Evolutionary conservation across 64 coral and sea anemone genomes (phyloP), one percentile per base, ranked within the genome.

Genomic region (Pocillopora damicornis): DNA sequence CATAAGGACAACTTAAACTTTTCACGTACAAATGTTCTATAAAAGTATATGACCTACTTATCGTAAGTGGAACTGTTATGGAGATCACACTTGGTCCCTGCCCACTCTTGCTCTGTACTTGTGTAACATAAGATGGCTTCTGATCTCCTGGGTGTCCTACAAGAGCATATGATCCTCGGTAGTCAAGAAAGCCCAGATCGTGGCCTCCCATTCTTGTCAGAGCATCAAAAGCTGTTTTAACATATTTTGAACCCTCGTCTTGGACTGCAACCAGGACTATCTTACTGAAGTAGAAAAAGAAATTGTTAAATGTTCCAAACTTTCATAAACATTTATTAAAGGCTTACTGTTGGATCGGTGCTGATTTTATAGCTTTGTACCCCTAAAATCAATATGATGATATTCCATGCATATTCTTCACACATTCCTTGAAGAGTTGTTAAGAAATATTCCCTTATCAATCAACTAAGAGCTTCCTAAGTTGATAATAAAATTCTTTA

Each of bases 251-350:
- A 10, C 77, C 78, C 45, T 72, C 77, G 60, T 89, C 88, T 89
- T 89, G 88, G 58, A 89, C 38, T 8, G 88, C 88, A 12, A 74
- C 88, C 68, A 89, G 59, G 15, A 81, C 88, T 18, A 89, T 89
- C 37, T 81, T 37, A 72, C 88, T 89, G 78, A 1, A 22, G 66
- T n/a, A 9, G 9, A n/a, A 4, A 69, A 18, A 3, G 22, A 69
- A 18, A 69, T n/a, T 68, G 18, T 22, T 22, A n/a, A 22, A 22
- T 69, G 61, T n/a, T 22, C 18, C 20, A 9, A 69, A 22, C 9
- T n/a, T n/a, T 8, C 20, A 69, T 9, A 9, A 30, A 30, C 30
- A 30, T 30, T 30, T 30, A 30, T 0, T 30, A 30, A 30, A 30
- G 30, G 30, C 30, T 30, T 30, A 30, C 30, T 30, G 30, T 30